Evolutionary conservation across 37 sponge, comb jelly and placozoan genomes (phyloP).

Genomic region (Ephydatia muelleri): DNA sequence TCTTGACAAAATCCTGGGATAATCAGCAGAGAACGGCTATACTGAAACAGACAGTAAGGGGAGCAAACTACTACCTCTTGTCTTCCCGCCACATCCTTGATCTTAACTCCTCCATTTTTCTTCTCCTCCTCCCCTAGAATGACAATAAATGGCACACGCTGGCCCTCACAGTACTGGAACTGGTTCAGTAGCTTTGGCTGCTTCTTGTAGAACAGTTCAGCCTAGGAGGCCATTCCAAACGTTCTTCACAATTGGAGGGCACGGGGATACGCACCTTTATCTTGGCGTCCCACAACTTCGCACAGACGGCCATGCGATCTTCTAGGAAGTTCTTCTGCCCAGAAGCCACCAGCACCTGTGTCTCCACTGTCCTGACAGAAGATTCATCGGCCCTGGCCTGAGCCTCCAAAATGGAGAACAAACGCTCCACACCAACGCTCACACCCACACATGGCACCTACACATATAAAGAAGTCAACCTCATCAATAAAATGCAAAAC

Average conservation of each 20-base stretch:
- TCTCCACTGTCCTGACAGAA: conserved; percentile 74
- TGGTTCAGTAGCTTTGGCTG: conserved; percentile 96
- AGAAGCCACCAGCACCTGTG: conserved; percentile 91
- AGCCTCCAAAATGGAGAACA: conserved; percentile 93
- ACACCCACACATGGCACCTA: conserved; percentile 97
- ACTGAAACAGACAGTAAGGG: background rate
- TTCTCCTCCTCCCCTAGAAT: conserved; percentile 88
- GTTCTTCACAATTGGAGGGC: background rate
- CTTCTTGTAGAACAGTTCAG: conserved; percentile 90
- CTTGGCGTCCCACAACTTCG: conserved; percentile 85
- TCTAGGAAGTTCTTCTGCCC: conserved; percentile 86
- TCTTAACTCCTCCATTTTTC: conserved; percentile 78
- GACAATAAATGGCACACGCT: conserved; percentile 71
- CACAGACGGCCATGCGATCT: conserved; percentile 85
- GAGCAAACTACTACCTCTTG: conserved; percentile 65
- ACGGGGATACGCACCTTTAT: conserved; percentile 56
- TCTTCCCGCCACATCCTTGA: conserved; percentile 71
- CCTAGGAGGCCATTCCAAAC: conserved; percentile 18
- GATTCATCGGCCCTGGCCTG: conserved; percentile 46
- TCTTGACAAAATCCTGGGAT: conserved; percentile 41
- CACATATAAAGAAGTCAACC: background rate
- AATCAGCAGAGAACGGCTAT: background rate
- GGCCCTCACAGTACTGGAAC: conserved; percentile 93
- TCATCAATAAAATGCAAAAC: too few relatives aligned
- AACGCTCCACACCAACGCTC: conserved; percentile 97